Percentiles rank a stretch among this genome's conserved stretches.
Conservation (phyloP, 2,797 vertebrate species). For the Pseudochromis fuscus region DNA sequence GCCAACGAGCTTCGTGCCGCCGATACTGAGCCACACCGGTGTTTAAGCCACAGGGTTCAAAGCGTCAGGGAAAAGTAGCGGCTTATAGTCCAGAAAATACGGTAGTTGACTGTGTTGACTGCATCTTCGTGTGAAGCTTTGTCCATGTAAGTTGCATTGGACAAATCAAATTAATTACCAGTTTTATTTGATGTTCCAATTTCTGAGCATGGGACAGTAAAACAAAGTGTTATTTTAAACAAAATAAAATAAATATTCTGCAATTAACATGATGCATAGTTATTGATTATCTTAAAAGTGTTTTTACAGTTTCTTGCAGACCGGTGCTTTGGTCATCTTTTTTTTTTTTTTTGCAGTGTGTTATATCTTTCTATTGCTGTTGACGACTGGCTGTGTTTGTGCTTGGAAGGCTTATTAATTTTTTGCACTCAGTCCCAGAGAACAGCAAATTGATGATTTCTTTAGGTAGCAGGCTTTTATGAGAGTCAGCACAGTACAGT, state of each 20-base stretch:
- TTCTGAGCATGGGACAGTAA: too few relatives aligned
- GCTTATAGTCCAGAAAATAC: too few relatives aligned
- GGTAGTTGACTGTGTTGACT: too few relatives aligned
- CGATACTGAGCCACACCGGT: too few relatives aligned
- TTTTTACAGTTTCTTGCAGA: constrained; percentile 24
- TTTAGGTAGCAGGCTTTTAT: constrained; percentile 51
- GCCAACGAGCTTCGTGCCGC: too few relatives aligned
- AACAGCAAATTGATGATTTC: constrained; percentile 66
- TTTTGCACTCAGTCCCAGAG: constrained; percentile 30
- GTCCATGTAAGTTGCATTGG: background rate
- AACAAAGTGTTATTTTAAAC: background rate
- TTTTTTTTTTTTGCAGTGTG: constrained; percentile 27
- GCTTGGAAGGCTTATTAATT: constrained; percentile 46
- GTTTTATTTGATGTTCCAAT: too few relatives aligned
- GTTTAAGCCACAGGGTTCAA: too few relatives aligned
- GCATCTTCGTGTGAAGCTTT: background rate
- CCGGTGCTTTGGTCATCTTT: constrained; percentile 18
- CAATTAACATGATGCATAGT: background rate
- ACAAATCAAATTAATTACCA: too few relatives aligned
- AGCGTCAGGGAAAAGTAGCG: too few relatives aligned
- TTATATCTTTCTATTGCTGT: constrained; percentile 30
- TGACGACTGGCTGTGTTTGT: constrained; percentile 26
- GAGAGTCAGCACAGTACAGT: constrained; percentile 61
- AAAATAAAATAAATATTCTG: background rate
- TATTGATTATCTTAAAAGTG: constrained; percentile 22